Evolutionary conservation across 2,113 vertebrate species (phyloP), one percentile per base, ranked within the genome.

Genomic region (Orycteropus afer): DNA sequence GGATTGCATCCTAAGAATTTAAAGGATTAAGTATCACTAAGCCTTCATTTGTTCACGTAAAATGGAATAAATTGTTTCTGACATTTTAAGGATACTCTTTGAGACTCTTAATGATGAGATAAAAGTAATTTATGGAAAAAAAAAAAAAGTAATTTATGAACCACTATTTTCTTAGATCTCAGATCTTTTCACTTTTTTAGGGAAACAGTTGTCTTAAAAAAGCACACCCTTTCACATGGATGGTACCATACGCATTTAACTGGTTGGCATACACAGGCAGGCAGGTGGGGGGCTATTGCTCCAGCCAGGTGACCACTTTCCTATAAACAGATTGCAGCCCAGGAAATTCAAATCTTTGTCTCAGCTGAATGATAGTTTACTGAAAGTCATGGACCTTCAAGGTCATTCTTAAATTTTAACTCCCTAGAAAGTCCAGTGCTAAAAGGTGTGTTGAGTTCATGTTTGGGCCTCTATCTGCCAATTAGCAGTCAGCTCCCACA

Each of bases 1-100:
- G 22, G 27, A 51, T 92, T 55, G 83, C 15, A 51, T 88, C n/a
- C 53, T 77, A 61, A 91, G 49, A n/a, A 49, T 91, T 93, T 22
- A 42, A 13, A 83, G 69, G 42, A 45, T 76, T 42, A 91, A 67
- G n/a, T 61, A 47, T 22, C 51, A 74, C 45, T 77, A 23, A 89
- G 42, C 25, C 55, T 84, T 78, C 67, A 67, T 94, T 74, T 84
- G 20, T 88, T 40, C 32, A 78, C 29, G 74, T 82, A 71, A 79
- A 82, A 78, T 45, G 47, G 45, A 88, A 2, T 42, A 15, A 8
- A 67, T 63, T 94, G 2, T 86, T 69, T 73, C 15, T 49, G 65
- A 95, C 83, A 73, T 42, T 89, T 49, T 83, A 49, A 79, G 85
- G 40, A 84, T 49, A 86, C 18, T 61, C 51, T 88, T 96, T 77